Base-by-base conservation (phyloP, 2,888 invertebrate species). In the Tortricodes alternella region DNA sequence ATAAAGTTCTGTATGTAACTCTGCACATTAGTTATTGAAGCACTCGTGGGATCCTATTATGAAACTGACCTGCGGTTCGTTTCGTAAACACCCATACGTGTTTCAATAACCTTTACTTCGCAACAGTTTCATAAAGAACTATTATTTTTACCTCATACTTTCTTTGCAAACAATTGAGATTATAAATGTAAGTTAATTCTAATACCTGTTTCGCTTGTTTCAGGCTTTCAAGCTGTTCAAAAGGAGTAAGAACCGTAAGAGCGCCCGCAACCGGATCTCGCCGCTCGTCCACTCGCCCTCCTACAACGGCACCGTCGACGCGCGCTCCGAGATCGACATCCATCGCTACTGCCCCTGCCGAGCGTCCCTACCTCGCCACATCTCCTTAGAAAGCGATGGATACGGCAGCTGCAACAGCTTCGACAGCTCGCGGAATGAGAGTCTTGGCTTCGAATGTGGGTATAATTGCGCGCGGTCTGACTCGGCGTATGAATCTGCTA, bases 201-300 rank as follows among this genome's bases (percentile, higher is more conserved):
- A 11, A 21, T 11, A 6, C 5, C n/a, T 9, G 24, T 67, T 53
- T 63, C 58, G 18, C 71, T 74, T 68, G 76, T 71, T 39, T 6
- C 84, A 90, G 89, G 89, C 89, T 68, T 89, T 90, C 81, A 90
- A 89, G 65, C 66, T 90, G 27, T 90, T 90, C 78, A 89, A 89
- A 58, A 62, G 83, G 32, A 86, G 70, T 68, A 83, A 85, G 55
- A 79, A 62, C 46, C 79, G 80, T 56, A 88, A 87, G 63, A 71
- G 65, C 60, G 62, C 78, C 1, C 80, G 85, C 2, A 89, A 89
- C 71, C 76, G 83, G 19, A 80, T 90, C 38, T 88, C 89, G 0
- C 89, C 89, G 0, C 70, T 84, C 24, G 76, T 81, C 11, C 82
- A 80, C 37, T 82, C 85, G 0, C 86, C 86, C 0, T 83, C 86